Percentiles rank a stretch among this genome's conserved stretches.
Evolutionary conservation across 2,888 invertebrate species (phyloP).

Genomic region (Syrphus vitripennis): DNA sequence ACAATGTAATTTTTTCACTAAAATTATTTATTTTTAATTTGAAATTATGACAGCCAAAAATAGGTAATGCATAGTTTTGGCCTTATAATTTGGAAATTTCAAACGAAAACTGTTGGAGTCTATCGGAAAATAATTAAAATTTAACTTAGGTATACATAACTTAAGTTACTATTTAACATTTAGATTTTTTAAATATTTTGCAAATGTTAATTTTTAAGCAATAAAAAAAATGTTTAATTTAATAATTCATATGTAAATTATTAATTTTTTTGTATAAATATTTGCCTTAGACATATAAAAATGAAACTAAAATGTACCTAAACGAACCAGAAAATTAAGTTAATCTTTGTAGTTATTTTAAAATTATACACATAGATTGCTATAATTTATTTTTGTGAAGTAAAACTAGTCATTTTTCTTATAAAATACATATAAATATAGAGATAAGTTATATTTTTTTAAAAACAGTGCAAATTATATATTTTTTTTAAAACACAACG

Average conservation of each 20-base stretch:
- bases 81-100: neutral
- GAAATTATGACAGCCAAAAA: neutral
- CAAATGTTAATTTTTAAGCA: constrained; percentile 10
- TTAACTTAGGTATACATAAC: neutral
- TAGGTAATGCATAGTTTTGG: neutral
- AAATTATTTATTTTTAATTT: neutral
- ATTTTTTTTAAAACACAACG: constrained; percentile 35
- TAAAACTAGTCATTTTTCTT: constrained; percentile 60
- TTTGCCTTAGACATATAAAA: constrained; percentile 48
- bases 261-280: constrained; percentile 44
- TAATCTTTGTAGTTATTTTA: constrained; percentile 6
- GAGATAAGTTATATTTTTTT: constrained; percentile 43
- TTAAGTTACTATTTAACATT: constrained; percentile 22
- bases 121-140: constrained; percentile 38
- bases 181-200: constrained; percentile 2
- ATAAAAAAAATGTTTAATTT: neutral
- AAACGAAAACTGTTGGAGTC: neutral
- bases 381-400: constrained; percentile 44
- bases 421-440: neutral
- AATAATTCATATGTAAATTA: constrained; percentile 1
- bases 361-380: neutral
- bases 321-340: constrained; percentile 37
- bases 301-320: constrained; percentile 56
- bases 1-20: neutral
- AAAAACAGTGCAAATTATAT: constrained; percentile 49